A percentile compares a stretch with the other conserved stretches of the same genome.
Evolutionary conservation across 2,888 invertebrate species (phyloP).

Genomic region (Xestia xanthographa): DNA sequence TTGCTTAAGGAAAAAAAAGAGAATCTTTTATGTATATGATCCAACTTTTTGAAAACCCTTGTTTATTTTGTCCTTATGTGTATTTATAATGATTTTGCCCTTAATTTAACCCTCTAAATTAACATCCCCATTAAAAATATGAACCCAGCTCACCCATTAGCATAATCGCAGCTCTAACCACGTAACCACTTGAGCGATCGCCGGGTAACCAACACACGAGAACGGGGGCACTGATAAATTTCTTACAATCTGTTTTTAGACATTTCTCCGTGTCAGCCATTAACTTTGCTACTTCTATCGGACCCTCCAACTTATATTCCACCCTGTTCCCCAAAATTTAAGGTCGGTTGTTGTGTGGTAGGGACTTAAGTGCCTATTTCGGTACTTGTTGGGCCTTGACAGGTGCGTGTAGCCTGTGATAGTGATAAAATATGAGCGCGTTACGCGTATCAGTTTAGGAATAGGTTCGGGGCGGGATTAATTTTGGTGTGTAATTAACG

Average conservation of each 20-base stretch:
- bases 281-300: slow-evolving; percentile 47
- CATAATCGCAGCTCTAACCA: slow-evolving; percentile 42
- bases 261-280: slow-evolving; percentile 61
- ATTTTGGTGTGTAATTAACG: slow-evolving; percentile 22
- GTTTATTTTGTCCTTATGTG: background rate
- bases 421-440: slow-evolving; percentile 58
- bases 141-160: slow-evolving; percentile 32
- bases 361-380: slow-evolving; percentile 52
- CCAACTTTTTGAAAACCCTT: background rate
- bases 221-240: slow-evolving; percentile 62
- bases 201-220: slow-evolving; percentile 25
- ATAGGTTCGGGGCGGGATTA: background rate
- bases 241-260: slow-evolving; percentile 63
- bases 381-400: slow-evolving; percentile 51
- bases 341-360: slow-evolving; percentile 17
- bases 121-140: slow-evolving; percentile 41
- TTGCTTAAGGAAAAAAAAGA: background rate
- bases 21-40: background rate
- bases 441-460: slow-evolving; percentile 29
- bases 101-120: slow-evolving; percentile 9
- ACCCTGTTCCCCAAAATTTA: slow-evolving; percentile 13
- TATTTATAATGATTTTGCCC: slow-evolving; percentile 8
- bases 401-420: slow-evolving; percentile 62
- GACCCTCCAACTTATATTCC: slow-evolving; percentile 3
- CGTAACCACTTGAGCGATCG: slow-evolving; percentile 52